Conservation (phyloP, 2,888 invertebrate species). For the Nymphalis urticae region DNA sequence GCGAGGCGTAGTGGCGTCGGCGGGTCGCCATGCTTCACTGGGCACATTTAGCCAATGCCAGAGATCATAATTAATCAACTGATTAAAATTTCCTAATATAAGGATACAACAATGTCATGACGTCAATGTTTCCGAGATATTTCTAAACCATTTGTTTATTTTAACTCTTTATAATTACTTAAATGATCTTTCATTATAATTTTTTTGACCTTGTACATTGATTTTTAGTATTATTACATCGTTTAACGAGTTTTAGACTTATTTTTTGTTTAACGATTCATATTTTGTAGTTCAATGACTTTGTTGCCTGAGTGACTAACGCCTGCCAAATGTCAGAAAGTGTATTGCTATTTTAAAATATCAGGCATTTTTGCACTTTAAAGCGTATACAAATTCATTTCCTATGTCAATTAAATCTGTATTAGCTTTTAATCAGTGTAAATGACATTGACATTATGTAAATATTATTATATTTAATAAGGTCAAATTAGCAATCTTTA, state of each 20-base stretch:
- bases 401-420: not conserved
- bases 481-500: too few species aligned
- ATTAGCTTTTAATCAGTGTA: too few species aligned
- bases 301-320: not conserved
- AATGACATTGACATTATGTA: too few species aligned
- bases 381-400: not conserved
- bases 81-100: slow-evolving; percentile 27
- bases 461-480: too few species aligned
- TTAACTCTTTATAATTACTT: not conserved
- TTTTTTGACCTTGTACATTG: not conserved
- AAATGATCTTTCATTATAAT: not conserved
- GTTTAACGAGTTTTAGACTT: too few species aligned
- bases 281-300: not conserved
- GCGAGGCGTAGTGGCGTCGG: slow-evolving; percentile 62
- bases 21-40: slow-evolving; percentile 58
- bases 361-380: slow-evolving; percentile 1
- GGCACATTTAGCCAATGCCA: slow-evolving; percentile 31
- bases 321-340: slow-evolving; percentile 16
- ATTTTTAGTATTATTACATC: not conserved
- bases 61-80: slow-evolving; percentile 42
- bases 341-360: slow-evolving; percentile 17
- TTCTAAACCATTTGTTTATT: not conserved
- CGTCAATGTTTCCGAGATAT: slow-evolving; percentile 12
- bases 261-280: not conserved
- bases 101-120: slow-evolving; percentile 25